phyloP scores from a whole-genome alignment of 2,113 vertebrate genomes.

The Peromyscus maniculatus region DNA sequence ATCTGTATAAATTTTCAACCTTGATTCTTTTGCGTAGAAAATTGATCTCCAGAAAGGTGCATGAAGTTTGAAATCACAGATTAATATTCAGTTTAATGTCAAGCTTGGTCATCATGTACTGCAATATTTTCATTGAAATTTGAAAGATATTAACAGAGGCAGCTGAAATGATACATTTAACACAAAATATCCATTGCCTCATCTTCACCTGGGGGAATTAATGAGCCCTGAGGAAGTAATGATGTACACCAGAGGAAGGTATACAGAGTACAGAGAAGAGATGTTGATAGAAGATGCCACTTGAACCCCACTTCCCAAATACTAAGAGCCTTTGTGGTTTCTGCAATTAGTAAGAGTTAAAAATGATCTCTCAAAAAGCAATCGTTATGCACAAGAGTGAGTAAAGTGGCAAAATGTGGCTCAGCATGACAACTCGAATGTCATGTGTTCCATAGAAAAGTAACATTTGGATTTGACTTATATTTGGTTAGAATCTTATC shows the following conservation, averaged over 20 bases:
- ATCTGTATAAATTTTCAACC: constrained; percentile 9
- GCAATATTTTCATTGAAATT: background rate
- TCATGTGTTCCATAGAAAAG: constrained; percentile 27
- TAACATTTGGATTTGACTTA: background rate
- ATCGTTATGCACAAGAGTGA: background rate
- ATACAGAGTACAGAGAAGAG: background rate
- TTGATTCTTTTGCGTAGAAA: constrained; percentile 48
- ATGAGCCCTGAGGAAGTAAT: background rate
- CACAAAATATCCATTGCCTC: background rate
- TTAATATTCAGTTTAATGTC: constrained; percentile 24
- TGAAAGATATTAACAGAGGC: constrained; percentile 36
- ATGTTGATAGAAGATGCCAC: background rate
- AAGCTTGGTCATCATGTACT: background rate
- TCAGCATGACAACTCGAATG: constrained; percentile 37
- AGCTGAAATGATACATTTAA: constrained; percentile 33
- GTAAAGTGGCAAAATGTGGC: background rate
- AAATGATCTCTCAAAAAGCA: background rate
- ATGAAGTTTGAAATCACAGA: constrained; percentile 39
- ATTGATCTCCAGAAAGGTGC: background rate
- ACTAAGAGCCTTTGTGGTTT: background rate
- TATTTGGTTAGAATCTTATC: constrained; percentile 47
- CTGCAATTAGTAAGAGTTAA: background rate
- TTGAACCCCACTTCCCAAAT: background rate
- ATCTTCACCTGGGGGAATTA: background rate
- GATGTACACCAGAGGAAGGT: background rate